Evolutionary conservation across 2,797 vertebrate genomes (phyloP), one percentile per base, ranked within the genome.

Genomic region (Monodelphis domestica): DNA sequence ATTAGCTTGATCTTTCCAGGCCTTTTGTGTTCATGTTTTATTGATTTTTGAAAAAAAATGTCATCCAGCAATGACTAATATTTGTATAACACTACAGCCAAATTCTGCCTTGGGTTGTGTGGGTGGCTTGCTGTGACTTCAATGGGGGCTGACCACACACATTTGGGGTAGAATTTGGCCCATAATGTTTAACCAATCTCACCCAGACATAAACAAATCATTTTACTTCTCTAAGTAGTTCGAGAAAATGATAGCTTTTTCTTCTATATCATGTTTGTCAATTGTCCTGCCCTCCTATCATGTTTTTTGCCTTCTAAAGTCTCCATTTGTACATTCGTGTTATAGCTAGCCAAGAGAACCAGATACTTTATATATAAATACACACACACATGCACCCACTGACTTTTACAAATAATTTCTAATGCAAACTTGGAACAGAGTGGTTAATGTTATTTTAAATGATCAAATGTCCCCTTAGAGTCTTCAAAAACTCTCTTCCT

Each of bases 1-100:
- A 70, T 53, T 28, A 91, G 90, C 53, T 63, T 95, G 95, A 96
- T 93, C 56, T 17, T 84, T 91, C n/a, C n/a, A 90, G 21, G 33
- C 95, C 91, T 95, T 84, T 93, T 97, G 33, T 95, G 90, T 84
- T 89, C 88, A 92, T 90, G 89, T 93, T 96, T 95, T 93, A 89
- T 93, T 97, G 93, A 96, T 94, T 55, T 95, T 95, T 53, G 12
- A 90, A 95, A 96, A 95, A 38, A 91, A 93, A 92, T 78, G 94
- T 87, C 12, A 96, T 54, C 93, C 93, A 94, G 78, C 59, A 95
- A 93, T 96, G 95, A 97, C 91, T 97, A 96, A 96, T 97, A 97
- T 96, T 96, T 97, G 95, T 87, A 96, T 93, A 95, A 96, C 97
- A 84, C 91, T 92, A 97, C 95, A 91, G 92, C 54, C 94, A 97